Evolutionary conservation across 1,140 invertebrate species (phyloP).

Genomic region (Bactericera cockerelli): DNA sequence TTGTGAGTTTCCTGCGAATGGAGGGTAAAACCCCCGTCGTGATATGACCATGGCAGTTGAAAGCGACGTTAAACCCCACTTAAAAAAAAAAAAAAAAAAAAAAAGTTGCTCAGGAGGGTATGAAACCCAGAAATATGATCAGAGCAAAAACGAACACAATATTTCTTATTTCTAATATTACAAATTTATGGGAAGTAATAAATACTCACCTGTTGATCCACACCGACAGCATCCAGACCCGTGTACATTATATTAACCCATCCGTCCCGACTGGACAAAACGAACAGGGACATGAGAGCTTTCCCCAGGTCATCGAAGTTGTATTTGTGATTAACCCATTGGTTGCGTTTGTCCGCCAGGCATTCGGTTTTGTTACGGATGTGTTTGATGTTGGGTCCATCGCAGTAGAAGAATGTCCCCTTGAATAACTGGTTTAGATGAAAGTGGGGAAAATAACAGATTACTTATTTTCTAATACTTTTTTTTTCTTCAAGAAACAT

Average conservation of each 20-base stretch:
- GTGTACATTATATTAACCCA: conserved; percentile 99
- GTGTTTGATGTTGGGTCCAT: conserved; percentile 69
- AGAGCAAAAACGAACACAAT: too few relatives aligned
- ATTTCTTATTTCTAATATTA: too few relatives aligned
- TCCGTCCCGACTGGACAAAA: conserved; percentile 93
- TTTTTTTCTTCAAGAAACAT: too few relatives aligned
- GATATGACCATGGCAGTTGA: too few relatives aligned
- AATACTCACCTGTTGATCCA: conserved; percentile 74
- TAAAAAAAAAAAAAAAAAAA: too few relatives aligned
- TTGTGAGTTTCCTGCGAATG: too few relatives aligned
- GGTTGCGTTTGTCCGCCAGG: conserved; percentile 46
- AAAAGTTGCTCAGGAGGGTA: too few relatives aligned
- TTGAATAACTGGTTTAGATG: conserved; percentile 71
- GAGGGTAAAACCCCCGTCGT: too few relatives aligned
- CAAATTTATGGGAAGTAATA: too few relatives aligned
- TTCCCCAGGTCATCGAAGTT: conserved; percentile 99
- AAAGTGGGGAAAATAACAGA: conserved; percentile 7
- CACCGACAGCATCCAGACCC: conserved; percentile 93
- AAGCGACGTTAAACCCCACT: too few relatives aligned
- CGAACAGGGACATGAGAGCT: conserved; percentile 96
- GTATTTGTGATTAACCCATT: conserved; percentile 95
- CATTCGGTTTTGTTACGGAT: conserved; percentile 84
- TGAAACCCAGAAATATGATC: too few relatives aligned
- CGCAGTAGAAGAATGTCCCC: conserved; percentile 85
- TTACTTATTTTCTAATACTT: too few relatives aligned